Evolutionary conservation across 2,113 vertebrate genomes (phyloP).

Genomic region (Alethe castanea): DNA sequence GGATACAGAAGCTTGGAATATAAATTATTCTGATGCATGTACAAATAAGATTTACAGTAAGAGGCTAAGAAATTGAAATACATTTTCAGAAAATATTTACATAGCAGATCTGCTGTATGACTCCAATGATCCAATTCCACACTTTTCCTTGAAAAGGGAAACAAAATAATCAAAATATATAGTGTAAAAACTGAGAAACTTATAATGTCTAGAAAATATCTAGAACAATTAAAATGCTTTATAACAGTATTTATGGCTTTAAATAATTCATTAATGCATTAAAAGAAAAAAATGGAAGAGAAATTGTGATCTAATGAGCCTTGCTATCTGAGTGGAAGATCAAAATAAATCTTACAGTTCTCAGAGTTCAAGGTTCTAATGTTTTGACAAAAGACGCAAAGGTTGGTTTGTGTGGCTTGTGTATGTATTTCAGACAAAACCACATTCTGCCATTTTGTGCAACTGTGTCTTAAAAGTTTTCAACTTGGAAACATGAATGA

Average conservation of each 20-base stretch:
- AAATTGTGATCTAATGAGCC: not conserved
- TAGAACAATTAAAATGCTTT: not conserved
- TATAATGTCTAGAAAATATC: not conserved
- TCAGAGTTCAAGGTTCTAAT: not conserved
- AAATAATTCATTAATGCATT: not conserved
- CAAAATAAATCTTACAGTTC: not conserved
- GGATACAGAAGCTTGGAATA: not conserved
- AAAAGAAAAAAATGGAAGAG: not conserved
- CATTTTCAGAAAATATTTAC: not conserved
- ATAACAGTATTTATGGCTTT: not conserved
- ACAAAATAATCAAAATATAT: not conserved
- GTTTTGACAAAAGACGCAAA: not conserved
- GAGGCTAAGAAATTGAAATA: not conserved
- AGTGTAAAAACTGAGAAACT: fast-evolving
- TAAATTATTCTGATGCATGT: not conserved
- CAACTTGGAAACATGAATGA: not conserved
- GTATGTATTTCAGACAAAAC: not conserved
- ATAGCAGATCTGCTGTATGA: not conserved
- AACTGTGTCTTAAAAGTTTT: not conserved
- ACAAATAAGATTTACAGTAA: not conserved
- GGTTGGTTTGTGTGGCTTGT: not conserved
- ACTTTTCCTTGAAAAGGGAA: not conserved
- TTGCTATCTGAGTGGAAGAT: not conserved
- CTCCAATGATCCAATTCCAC: not conserved
- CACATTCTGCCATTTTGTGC: not conserved